Conservation (phyloP, 2,797 vertebrate genomes). For the Cyclopterus lumpus region DNA sequence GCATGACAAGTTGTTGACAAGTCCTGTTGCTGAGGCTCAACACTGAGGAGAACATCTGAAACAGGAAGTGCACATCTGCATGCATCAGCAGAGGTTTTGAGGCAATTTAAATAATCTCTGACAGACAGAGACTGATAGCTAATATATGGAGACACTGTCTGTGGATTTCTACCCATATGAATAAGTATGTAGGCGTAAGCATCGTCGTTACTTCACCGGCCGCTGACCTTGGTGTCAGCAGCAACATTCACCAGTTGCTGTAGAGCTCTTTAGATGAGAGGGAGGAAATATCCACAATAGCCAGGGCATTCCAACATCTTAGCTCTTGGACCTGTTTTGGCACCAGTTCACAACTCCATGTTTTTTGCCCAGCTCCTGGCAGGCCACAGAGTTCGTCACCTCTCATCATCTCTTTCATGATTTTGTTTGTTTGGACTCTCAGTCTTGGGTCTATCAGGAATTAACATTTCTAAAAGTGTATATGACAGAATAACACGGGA, state of each 20-base stretch:
- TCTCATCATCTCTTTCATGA: constrained; percentile 12
- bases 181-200: constrained; percentile 12
- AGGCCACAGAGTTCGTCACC: constrained; percentile 11
- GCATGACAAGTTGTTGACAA: neutral
- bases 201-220: constrained; percentile 24
- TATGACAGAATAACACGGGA: neutral
- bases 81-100: neutral
- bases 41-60: constrained; percentile 1
- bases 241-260: constrained; percentile 29
- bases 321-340: constrained; percentile 25
- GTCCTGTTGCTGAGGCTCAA: constrained; percentile 1
- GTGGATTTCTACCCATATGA: constrained; percentile 2
- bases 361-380: constrained; percentile 35
- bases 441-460: neutral
- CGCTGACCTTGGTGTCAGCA: constrained; percentile 3
- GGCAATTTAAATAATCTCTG: neutral
- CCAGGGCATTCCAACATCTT: constrained; percentile 15
- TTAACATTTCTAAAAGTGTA: constrained; percentile 2
- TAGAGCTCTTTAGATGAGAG: constrained; percentile 17
- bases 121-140: neutral
- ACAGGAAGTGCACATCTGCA: neutral
- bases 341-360: constrained; percentile 25
- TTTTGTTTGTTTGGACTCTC: constrained; percentile 9
- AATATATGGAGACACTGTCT: neutral
- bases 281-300: constrained; percentile 30